phyloP scores from a whole-genome alignment of 2,113 vertebrate species.

The Nesogale talazaci region DNA sequence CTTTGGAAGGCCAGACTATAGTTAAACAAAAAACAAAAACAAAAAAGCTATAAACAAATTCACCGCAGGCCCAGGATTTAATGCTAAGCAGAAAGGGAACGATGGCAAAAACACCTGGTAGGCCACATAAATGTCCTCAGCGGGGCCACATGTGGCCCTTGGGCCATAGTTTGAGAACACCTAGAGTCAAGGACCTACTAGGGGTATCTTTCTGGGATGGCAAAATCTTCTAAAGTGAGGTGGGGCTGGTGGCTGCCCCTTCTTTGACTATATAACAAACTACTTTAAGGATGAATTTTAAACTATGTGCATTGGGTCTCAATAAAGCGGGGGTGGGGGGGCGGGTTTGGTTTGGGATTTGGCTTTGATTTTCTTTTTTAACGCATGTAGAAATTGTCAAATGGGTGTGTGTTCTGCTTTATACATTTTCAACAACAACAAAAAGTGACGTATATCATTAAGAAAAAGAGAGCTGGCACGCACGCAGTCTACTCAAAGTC shows the following conservation, averaged over 20 bases:
- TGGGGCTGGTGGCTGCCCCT: not conserved
- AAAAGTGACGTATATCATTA: not conserved
- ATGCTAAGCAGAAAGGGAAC: too few species aligned
- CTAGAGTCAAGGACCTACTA: too few species aligned
- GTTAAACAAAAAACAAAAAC: too few species aligned
- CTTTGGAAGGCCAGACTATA: too few species aligned
- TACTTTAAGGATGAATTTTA: not conserved
- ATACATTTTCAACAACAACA: not conserved
- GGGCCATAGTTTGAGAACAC: too few species aligned
- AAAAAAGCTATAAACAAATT: too few species aligned
- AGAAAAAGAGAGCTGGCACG: not conserved
- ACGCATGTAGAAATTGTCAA: not conserved
- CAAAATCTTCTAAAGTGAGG: not conserved
- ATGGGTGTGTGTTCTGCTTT: not conserved
- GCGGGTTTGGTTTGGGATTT: too few species aligned
- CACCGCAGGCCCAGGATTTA: too few species aligned
- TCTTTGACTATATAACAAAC: not conserved
- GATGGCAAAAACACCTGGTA: too few species aligned
- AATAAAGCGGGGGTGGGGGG: not conserved
- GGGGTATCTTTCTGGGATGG: not conserved
- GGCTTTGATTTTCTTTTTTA: not conserved
- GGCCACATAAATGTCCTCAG: too few species aligned
- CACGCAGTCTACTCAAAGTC: not conserved
- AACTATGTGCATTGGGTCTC: not conserved
- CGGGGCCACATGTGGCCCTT: too few species aligned